Conservation (phyloP, 2,113 vertebrate species). For the Rhinoderma darwinii region DNA sequence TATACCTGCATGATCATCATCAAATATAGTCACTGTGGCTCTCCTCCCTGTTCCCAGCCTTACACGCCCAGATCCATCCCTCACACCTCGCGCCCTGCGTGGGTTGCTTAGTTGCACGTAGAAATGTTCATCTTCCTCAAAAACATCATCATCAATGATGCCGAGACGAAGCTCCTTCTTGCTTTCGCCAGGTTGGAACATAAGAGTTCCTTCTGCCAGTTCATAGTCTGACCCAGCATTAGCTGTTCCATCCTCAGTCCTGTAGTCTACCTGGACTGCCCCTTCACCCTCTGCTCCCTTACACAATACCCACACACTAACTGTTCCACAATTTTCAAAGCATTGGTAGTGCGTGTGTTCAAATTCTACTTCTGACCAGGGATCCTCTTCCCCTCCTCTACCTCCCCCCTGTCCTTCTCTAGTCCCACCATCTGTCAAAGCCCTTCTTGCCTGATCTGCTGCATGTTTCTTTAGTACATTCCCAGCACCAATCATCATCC, state of each 20-base stretch:
- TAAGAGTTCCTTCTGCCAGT: slow-evolving; percentile 80
- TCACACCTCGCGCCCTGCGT: slow-evolving; percentile 69
- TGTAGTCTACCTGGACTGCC: slow-evolving; percentile 81
- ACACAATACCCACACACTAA: slow-evolving; percentile 73
- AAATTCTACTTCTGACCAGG: slow-evolving; percentile 80
- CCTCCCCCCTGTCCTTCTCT: slow-evolving; percentile 24
- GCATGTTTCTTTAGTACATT: slow-evolving; percentile 86
- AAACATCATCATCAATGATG: slow-evolving; percentile 86
- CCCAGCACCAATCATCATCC: slow-evolving; percentile 86
- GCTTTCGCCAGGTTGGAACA: slow-evolving; percentile 81
- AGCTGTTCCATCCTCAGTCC: slow-evolving; percentile 82
- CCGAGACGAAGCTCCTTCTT: slow-evolving; percentile 79
- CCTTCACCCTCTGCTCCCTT: slow-evolving; percentile 77
- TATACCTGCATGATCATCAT: slow-evolving; percentile 85
- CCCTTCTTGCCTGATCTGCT: slow-evolving; percentile 82
- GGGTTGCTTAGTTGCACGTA: slow-evolving; percentile 82
- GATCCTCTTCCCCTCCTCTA: slow-evolving; percentile 77
- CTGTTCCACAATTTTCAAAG: slow-evolving; percentile 84
- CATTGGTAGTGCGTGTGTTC: slow-evolving; percentile 82
- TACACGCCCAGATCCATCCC: slow-evolving; percentile 72
- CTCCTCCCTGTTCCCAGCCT: slow-evolving; percentile 72
- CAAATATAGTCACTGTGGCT: slow-evolving; percentile 84
- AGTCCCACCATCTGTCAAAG: slow-evolving; percentile 78
- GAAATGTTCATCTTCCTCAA: slow-evolving; percentile 85
- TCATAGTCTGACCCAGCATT: slow-evolving; percentile 86